phyloP scores from a whole-genome alignment of 2,888 invertebrate genomes.

The Anthrax anthrax region DNA sequence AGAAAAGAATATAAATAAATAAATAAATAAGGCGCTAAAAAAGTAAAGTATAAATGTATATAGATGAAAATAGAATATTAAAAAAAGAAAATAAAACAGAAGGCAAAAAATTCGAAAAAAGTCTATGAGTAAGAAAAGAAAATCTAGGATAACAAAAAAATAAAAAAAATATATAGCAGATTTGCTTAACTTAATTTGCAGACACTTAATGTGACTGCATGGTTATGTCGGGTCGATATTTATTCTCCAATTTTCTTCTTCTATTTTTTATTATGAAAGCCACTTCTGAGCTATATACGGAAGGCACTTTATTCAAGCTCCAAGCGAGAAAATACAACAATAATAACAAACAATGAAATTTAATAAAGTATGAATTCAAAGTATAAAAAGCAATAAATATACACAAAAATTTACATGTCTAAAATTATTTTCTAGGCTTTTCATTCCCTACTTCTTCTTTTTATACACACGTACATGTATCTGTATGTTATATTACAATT shows the following conservation, averaged over 20 bases:
- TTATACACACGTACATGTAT: no score
- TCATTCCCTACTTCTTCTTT: no score
- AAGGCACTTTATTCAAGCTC: no score
- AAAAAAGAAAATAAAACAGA: slow-evolving; percentile 1
- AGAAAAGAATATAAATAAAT: not conserved
- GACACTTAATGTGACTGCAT: slow-evolving; percentile 13
- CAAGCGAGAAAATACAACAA: no score
- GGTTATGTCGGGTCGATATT: slow-evolving; percentile 14
- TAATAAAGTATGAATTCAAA: no score
- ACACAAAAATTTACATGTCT: no score
- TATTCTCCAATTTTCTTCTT: not conserved
- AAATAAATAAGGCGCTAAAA: not conserved
- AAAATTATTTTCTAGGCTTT: no score
- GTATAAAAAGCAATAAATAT: no score
- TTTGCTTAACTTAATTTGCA: slow-evolving; percentile 18
- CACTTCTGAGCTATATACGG: no score
- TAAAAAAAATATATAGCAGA: slow-evolving; percentile 11
- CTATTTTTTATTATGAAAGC: slow-evolving; percentile 11
- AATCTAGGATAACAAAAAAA: not conserved
- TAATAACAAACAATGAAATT: no score
- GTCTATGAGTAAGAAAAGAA: slow-evolving; percentile 1
- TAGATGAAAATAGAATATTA: not conserved
- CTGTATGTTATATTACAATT: no score
- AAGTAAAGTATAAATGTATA: no score
- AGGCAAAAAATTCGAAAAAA: slow-evolving; percentile 3